Base-by-base conservation (phyloP, 2,888 invertebrate genomes). In the Flexamia atlantica region DNA sequence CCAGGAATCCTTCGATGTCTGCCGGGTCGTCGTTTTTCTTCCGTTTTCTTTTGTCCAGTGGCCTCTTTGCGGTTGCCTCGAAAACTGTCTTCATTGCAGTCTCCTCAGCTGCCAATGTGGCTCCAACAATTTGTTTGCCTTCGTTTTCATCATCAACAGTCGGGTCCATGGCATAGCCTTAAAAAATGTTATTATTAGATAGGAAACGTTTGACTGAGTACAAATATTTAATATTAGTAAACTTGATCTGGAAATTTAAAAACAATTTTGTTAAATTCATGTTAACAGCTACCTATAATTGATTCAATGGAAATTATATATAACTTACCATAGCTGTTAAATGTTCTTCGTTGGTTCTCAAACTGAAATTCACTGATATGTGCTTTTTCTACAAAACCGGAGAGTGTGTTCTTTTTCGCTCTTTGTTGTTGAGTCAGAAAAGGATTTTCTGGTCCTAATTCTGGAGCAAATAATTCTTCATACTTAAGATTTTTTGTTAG, bases 351-450 rank as follows among this genome's bases (percentile, higher is more conserved):
- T 89, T 99, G 98, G 89, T 97, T 97, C 90, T 99, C 99, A 93
- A 99, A 99, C 88, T 98, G 97, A 90, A 99, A 99, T 88, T 97
- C 96, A 90, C 96, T 99, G 79, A 99, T 94, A 90, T 99, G 97
- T 0, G 99, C 98, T 86, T 95, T 95, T 89, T 99, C 99, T 0
- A 98, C 97, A 91, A 94, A 98, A 0, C 99, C 99, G 0, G 99
- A 95, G 14, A 99, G 91, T 88, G 96, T 98, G 89, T 99, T 99
- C 89, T 97, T 95, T 7, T 93, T 92, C 0, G 98, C 96, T 86
- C 93, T 94, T 91, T 97, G 96, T 89, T 98, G 98, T 88, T 96
- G 94, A 0, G 98, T 97, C 90, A 96, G 95, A 89, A 96, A 97
- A 0, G 99, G 99, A 91, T 99, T 98, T 87, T 94, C 94, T 0